A percentile compares a stretch with the other conserved stretches of the same genome.
Evolutionary conservation across 2,113 vertebrate species (phyloP).

Genomic region (Psilopsiagon aurifrons): DNA sequence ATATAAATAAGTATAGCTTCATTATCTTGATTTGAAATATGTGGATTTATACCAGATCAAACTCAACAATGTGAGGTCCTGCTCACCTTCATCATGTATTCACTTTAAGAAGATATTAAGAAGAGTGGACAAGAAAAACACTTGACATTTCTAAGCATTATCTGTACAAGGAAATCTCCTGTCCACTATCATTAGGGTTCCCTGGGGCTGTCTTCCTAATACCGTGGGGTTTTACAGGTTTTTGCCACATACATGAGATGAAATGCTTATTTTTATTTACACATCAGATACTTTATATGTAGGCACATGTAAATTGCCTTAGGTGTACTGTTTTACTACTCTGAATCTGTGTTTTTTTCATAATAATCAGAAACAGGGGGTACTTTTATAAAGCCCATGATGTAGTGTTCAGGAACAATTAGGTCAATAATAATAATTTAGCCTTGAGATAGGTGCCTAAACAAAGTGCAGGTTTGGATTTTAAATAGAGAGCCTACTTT

Average conservation of each 20-base stretch:
- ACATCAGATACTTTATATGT: background rate
- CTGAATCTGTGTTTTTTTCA: background rate
- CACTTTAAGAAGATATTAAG: background rate
- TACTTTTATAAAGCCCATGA: background rate
- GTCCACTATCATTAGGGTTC: background rate
- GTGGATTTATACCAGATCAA: background rate
- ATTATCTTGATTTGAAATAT: background rate
- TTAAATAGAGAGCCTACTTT: background rate
- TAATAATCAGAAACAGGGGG: background rate
- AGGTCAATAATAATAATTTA: background rate
- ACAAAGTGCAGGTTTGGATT: background rate
- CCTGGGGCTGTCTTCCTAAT: background rate
- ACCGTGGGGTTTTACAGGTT: background rate
- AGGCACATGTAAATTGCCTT: background rate
- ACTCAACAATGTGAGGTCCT: background rate
- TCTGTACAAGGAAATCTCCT: background rate
- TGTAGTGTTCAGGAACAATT: background rate
- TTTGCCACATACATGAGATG: background rate
- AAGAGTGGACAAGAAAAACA: background rate
- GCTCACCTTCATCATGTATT: background rate
- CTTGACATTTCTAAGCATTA: background rate
- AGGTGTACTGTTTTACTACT: background rate
- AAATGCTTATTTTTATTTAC: background rate
- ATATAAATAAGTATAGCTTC: background rate
- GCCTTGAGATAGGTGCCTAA: background rate